Conservation (phyloP, 2,888 invertebrate genomes). For the Calliphora vomitoria region DNA sequence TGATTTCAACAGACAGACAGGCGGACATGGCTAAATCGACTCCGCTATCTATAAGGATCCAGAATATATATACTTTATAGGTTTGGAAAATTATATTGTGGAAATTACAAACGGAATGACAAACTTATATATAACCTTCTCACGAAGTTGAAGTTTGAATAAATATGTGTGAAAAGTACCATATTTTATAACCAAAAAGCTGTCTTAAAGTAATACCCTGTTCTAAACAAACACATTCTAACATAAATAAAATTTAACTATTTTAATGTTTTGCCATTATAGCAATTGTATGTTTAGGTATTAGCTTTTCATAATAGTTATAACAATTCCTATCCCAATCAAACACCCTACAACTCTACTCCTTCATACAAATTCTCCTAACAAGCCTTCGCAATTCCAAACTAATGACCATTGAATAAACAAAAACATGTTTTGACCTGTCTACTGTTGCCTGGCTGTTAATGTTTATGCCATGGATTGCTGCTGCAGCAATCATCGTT, state of each 20-base stretch:
- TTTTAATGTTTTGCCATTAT: constrained; percentile 50
- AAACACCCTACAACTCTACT: not conserved
- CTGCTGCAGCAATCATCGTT: constrained; percentile 31
- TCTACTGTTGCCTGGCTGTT: constrained; percentile 37
- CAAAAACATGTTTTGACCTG: constrained; percentile 58
- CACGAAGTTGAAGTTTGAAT: no score
- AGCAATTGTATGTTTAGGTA: constrained; percentile 40
- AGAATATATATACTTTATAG: no score
- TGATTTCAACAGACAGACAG: no score
- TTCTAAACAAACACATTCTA: not conserved
- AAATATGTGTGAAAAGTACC: no score
- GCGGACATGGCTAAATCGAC: no score
- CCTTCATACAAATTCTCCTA: not conserved
- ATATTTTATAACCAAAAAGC: not conserved
- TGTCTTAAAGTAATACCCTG: not conserved
- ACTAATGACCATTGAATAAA: constrained; percentile 63
- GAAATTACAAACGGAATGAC: no score
- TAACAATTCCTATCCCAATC: constrained; percentile 4
- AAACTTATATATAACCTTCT: no score
- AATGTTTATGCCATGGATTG: constrained; percentile 33
- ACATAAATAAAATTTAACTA: constrained; percentile 41
- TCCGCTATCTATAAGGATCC: no score
- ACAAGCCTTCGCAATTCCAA: constrained; percentile 30
- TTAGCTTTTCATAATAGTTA: constrained; percentile 38
- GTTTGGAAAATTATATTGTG: no score